Evolutionary conservation across 1,140 invertebrate genomes (phyloP).

Genomic region (Caligus rogercresseyi): DNA sequence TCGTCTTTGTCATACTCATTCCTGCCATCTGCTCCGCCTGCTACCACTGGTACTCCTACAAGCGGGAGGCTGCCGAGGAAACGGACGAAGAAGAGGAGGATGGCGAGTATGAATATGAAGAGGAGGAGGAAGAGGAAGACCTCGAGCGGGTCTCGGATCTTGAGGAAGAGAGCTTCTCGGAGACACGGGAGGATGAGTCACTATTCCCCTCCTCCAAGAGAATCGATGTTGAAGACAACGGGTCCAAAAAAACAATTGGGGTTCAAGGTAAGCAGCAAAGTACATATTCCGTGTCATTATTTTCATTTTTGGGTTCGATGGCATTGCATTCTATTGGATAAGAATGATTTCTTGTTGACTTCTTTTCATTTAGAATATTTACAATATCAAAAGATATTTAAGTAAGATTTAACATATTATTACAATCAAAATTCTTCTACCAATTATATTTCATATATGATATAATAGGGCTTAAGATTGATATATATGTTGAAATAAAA

Average conservation of each 20-base stretch:
- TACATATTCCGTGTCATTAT: background rate
- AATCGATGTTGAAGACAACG: too few relatives aligned
- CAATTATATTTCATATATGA: too few relatives aligned
- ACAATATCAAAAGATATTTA: too few relatives aligned
- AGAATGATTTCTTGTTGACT: too few relatives aligned
- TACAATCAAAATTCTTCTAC: too few relatives aligned
- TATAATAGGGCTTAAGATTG: background rate
- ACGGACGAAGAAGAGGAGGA: background rate
- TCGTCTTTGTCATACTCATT: constrained; percentile 8
- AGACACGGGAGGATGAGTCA: too few relatives aligned
- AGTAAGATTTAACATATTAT: too few relatives aligned
- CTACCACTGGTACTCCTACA: constrained; percentile 14
- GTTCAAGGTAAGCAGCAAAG: background rate
- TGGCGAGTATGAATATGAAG: background rate
- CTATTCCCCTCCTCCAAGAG: too few relatives aligned
- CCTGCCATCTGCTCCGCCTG: constrained; percentile 14
- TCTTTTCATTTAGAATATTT: too few relatives aligned
- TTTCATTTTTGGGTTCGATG: background rate
- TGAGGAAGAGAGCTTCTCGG: background rate
- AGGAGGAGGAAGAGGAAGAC: background rate
- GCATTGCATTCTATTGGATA: too few relatives aligned
- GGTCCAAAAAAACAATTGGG: background rate
- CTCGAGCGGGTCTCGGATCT: background rate
- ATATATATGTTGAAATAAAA: background rate
- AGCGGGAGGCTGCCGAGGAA: background rate